Evolutionary conservation across 2,113 vertebrate genomes (phyloP), one percentile per base, ranked within the genome.

Genomic region (Scomber colias): DNA sequence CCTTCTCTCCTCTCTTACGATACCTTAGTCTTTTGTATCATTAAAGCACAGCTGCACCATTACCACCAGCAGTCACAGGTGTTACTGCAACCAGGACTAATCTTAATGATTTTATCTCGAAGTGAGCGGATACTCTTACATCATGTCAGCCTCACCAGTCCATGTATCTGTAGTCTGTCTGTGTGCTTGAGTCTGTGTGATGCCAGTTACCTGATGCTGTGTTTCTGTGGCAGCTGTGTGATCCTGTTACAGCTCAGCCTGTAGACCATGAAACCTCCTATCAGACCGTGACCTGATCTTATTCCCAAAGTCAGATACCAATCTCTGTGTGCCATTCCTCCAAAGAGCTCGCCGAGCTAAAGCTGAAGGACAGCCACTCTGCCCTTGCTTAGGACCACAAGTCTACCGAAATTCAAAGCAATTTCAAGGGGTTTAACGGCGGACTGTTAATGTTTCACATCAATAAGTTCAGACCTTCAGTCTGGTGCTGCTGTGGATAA

Each of bases 221-320:
- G 50, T 54, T 46, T 64, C 35, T 16, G 6, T 4, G 17, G 21
- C 45, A 27, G 53, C 64, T 59, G 64, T 54, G 64, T 35, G 68
- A 82, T 87, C 81, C 77, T 75, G 65, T 88, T 73, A 84, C 80
- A 70, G 45, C 51, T 68, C 57, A 57, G 75, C 44, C 60, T 66
- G 56, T 48, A 57, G 79, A 88, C 79, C 77, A 70, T 82, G 73
- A 80, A 81, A 68, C 84, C 60, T 77, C 67, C 84, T 54, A 84
- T 91, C 86, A 90, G 82, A 89, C 68, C 51, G 27, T 85, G 84
- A 82, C 84, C 59, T 72, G 55, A 85, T 84, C 79, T 82, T 40
- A 89, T 90, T 87, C 71, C 63, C 72, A 60, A 59, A 19, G 50
- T 49, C 61, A 68, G 75, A 87, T 87, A 72, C 62, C 77, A 76